Percentiles rank a stretch among this genome's conserved stretches.
These are phyloP conservation scores for Forbesichthys agassizii DNA, from an alignment of 2,113 vertebrate genomes.

Conservation along the genomic window DNA sequence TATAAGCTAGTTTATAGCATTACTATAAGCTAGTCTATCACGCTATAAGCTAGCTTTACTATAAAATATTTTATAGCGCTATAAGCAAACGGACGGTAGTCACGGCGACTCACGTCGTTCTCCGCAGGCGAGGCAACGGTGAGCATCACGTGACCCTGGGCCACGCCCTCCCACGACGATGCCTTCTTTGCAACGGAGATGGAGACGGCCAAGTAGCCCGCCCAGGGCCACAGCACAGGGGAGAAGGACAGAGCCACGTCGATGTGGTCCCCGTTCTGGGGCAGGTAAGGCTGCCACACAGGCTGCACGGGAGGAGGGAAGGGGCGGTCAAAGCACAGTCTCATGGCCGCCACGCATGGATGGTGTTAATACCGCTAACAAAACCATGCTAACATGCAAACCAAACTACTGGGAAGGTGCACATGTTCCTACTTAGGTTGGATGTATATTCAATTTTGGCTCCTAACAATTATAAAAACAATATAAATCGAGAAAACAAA, in stretches of 20 bases:
- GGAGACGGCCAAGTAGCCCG: constrained; percentile 95
- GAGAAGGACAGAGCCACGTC: constrained; percentile 96
- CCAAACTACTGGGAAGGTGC: too few relatives aligned
- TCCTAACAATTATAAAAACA: too few relatives aligned
- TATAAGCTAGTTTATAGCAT: too few relatives aligned
- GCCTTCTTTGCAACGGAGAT: constrained; percentile 98
- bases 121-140: constrained; percentile 92
- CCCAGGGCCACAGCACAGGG: constrained; percentile 94
- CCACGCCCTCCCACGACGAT: constrained; percentile 93
- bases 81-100: background rate
- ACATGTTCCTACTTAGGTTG: too few relatives aligned
- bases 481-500: too few relatives aligned
- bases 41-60: background rate
- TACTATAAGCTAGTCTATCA: background rate
- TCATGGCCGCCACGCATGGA: too few relatives aligned
- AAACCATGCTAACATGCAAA: too few relatives aligned
- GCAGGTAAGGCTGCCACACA: constrained; percentile 97
- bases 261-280: constrained; percentile 94
- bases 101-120: constrained; percentile 79
- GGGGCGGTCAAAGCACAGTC: background rate
- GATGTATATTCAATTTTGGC: too few relatives aligned
- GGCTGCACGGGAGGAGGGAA: constrained; percentile 77
- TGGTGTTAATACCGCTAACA: too few relatives aligned
- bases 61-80: background rate
- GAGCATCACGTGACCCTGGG: constrained; percentile 96